These are phyloP conservation scores for Scrobipalpa costella DNA, from an alignment of 2,888 invertebrate species.

Conservation along the genomic window DNA sequence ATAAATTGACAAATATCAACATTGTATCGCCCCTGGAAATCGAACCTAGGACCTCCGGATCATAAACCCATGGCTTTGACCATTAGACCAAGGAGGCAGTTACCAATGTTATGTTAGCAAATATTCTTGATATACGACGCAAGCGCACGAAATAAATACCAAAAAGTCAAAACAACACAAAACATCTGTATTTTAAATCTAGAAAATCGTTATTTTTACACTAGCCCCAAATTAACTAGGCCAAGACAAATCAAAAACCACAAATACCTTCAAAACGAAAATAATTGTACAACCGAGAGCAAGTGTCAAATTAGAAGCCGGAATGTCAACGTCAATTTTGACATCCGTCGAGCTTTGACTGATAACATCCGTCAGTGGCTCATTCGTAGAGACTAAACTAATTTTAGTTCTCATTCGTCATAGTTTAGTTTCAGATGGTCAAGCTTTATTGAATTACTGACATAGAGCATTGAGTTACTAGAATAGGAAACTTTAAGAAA, in stretches of 20 bases:
- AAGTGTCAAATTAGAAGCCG: constrained; percentile 33
- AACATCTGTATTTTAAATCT: neutral
- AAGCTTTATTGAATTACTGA: neutral
- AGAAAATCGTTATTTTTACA: too few species aligned
- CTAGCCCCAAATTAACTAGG: neutral
- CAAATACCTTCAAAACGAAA: neutral
- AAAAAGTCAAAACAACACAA: neutral
- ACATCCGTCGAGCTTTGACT: constrained; percentile 30
- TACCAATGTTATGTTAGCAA: too few species aligned
- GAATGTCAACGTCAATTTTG: constrained; percentile 26
- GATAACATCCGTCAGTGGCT: constrained; percentile 28
- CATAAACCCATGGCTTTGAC: too few species aligned
- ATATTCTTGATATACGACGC: too few species aligned
- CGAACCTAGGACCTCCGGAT: too few species aligned
- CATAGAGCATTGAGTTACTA: neutral
- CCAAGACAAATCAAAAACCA: neutral
- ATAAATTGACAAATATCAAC: too few species aligned
- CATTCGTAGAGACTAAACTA: constrained; percentile 16
- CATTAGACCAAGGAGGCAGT: too few species aligned
- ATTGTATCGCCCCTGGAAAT: too few species aligned
- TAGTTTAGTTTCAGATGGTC: neutral
- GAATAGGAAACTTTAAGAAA: neutral
- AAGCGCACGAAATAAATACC: neutral
- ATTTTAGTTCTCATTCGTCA: neutral
- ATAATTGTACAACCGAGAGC: neutral